Evolutionary conservation across 1,140 invertebrate species (phyloP), one percentile per base, ranked within the genome.

Genomic region (Bombus balteatus): DNA sequence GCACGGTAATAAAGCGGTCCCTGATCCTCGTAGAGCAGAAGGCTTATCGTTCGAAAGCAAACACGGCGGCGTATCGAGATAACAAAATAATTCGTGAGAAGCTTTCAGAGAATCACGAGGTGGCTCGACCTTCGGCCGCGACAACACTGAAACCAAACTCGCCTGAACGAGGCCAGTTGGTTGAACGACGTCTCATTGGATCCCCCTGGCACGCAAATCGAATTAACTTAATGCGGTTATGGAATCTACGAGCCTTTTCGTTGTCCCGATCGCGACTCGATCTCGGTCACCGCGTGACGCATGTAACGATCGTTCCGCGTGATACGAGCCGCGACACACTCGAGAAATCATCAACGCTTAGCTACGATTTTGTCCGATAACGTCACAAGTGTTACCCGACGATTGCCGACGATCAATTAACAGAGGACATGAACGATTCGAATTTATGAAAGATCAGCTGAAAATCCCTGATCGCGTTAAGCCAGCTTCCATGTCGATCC

Each of bases 181-280:
- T 62, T 47, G 70, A 82, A 68, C 62, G 37, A 25, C 59, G 71
- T 25, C 70, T 85, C 57, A 3, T 66, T 28, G 22, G 53, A 71
- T 47, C 65, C 85, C 59, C 66, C 59, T 68, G 74, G 25, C 62
- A 32, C 62, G 34, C 72, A 90, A 92, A 92, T 91, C 53, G 85
- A 92, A 90, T 93, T 93, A 92, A 86, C 39, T 83, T 92, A 92
- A 93, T 77, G 75, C 81, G 73, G 86, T 93, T 92, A 92, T 18
- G 72, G 72, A 82, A 87, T 81, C 65, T 66, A 76, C n/a, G 25
- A 34, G 65, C 22, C 25, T 9, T 39, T 15, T 25, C 57, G 66
- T 39, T n/a, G 28, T 25, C 32, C 28, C 81, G n/a, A 39, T 81
- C 57, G 28, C 59, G n/a, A 41, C 28, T 15, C 59, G 25, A 65